Evolutionary conservation across 2,113 vertebrate genomes (phyloP).

Genomic region (Clarias batrachus): DNA sequence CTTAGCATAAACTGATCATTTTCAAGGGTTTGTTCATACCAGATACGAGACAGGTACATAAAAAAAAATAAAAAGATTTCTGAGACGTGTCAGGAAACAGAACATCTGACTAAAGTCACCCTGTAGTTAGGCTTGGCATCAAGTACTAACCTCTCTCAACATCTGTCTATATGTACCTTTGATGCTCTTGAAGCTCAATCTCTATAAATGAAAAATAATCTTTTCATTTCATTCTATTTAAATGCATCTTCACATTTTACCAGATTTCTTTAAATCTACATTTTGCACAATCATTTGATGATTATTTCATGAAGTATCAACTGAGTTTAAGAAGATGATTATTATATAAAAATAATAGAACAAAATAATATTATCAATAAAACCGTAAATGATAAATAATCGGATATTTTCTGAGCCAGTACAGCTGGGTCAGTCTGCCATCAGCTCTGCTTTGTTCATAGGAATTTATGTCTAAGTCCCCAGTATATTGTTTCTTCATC

Average conservation of each 20-base stretch:
- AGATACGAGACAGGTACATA: not conserved
- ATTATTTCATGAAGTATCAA: not conserved
- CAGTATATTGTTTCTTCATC: not conserved
- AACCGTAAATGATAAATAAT: not conserved
- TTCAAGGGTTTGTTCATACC: not conserved
- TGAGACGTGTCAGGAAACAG: too few species aligned
- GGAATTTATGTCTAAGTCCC: not conserved
- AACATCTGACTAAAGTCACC: too few species aligned
- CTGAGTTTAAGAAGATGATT: not conserved
- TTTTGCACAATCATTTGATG: not conserved
- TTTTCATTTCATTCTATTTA: not conserved
- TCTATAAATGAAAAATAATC: not conserved
- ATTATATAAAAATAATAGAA: not conserved
- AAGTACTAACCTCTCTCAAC: too few species aligned
- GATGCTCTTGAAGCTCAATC: not conserved
- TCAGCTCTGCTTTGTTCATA: not conserved
- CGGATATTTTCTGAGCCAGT: not conserved
- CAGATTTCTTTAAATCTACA: not conserved
- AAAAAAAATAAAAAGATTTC: not conserved
- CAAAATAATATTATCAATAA: not conserved
- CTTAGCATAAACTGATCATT: not conserved
- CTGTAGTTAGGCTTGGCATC: too few species aligned
- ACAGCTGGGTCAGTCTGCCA: not conserved
- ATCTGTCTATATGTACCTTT: not conserved
- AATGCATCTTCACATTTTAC: not conserved